Conservation (phyloP, 2,888 invertebrate genomes). For the Pyrgus malvae region DNA sequence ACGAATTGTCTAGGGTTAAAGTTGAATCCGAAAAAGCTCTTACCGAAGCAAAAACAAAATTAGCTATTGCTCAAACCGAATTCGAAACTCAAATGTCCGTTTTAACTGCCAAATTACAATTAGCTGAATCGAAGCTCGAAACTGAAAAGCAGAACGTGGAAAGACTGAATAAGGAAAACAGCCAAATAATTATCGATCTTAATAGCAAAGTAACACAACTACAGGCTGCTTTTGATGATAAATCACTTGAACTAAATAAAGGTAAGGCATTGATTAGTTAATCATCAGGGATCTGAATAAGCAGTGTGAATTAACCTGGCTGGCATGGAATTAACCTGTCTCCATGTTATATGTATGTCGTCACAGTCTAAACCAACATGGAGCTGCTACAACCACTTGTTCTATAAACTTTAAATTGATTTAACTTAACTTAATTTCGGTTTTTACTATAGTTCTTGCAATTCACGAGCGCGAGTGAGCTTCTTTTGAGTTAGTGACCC, state of each 20-base stretch:
- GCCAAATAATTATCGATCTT: constrained; percentile 72
- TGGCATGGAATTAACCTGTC: too few species aligned
- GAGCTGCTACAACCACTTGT: too few species aligned
- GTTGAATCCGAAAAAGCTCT: constrained; percentile 77
- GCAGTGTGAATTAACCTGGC: too few species aligned
- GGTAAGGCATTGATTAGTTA: constrained; percentile 56
- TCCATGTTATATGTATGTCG: too few species aligned
- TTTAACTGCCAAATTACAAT: constrained; percentile 75
- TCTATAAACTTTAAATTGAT: too few species aligned
- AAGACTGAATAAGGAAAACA: constrained; percentile 71
- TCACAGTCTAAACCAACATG: too few species aligned
- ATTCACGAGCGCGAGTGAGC: too few species aligned
- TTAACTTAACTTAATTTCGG: too few species aligned
- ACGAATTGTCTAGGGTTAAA: constrained; percentile 67
- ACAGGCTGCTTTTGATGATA: constrained; percentile 75
- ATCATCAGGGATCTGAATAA: too few species aligned
- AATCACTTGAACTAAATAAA: constrained; percentile 76
- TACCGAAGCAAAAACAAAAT: constrained; percentile 82
- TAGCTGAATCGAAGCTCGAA: constrained; percentile 75
- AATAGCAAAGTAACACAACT: constrained; percentile 71
- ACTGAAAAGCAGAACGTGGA: constrained; percentile 73
- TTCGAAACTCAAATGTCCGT: constrained; percentile 82
- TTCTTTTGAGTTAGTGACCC: too few species aligned
- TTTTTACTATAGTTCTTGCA: too few species aligned
- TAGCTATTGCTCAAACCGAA: constrained; percentile 84